Evolutionary conservation across 2,797 vertebrate species (phyloP), one percentile per base, ranked within the genome.

Genomic region (Anolis apletophallus): DNA sequence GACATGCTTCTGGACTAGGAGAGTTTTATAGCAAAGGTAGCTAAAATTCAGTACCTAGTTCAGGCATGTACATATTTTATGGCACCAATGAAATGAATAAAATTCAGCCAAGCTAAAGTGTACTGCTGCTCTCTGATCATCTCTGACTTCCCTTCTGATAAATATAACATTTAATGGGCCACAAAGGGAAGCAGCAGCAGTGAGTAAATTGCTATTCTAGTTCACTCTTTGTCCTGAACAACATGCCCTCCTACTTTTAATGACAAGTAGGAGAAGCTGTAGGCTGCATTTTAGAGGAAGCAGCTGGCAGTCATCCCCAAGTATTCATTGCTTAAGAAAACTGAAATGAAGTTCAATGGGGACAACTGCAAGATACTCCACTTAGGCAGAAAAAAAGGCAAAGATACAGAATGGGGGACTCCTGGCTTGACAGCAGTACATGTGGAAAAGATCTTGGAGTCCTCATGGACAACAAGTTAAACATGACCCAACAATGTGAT

Each of bases 81-180:
- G 5, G 34, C 32, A 32, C 67, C 67, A 71, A 54, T 81, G 55
- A 71, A 82, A 82, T 82, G 50, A 40, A 23, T 72, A 72, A 83
- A 83, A 72, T 29, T 12, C 23, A 40, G 52, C 32, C 23, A 71
- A 46, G 54, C 52, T 23, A 72, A 72, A 57, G 13, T 36, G 52
- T 26, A 40, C 52, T 72, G 50, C 80, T 80, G 26, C 17, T 72
- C 69, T 52, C 29, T 81, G 46, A 46, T 74, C 23, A 83, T 29
- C 40, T 74, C 71, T 83, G 23, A 26, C 6, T 46, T 59, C 71
- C 32, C 34, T 61, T 23, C 36, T 61, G 55, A 50, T 46, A 6
- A 10, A 73, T 57, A 13, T 8, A 46, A 26, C 54, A 19, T 46
- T n/a, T 74, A 72, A 73, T 74, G n/a, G 23, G 32, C 21, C 10